phyloP scores from a whole-genome alignment of 2,888 invertebrate species.

The Cecidostiba fungosa region DNA sequence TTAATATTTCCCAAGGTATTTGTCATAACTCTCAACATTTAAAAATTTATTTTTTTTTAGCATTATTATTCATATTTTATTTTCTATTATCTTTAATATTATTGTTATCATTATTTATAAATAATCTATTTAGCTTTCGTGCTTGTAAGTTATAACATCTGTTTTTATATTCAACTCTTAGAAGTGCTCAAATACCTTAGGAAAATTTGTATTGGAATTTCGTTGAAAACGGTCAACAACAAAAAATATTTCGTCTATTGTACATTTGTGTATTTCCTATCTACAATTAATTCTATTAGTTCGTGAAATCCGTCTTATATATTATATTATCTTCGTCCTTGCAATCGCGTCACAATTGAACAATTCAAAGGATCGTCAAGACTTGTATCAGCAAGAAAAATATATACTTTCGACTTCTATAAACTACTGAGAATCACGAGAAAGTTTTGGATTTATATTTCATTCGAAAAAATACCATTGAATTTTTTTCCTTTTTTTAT shows the following conservation, averaged over 20 bases:
- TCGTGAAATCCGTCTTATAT: conserved; percentile 41
- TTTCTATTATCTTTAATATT: conserved; percentile 26
- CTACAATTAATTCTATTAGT: conserved; percentile 57
- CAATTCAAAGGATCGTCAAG: conserved; percentile 41
- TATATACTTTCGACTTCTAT: conserved; percentile 51
- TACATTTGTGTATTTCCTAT: conserved; percentile 52
- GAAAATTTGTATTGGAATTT: conserved; percentile 51
- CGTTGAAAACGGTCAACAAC: conserved; percentile 53
- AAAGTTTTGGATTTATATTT: conserved; percentile 53
- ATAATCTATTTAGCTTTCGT: conserved; percentile 48
- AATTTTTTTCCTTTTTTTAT: conserved; percentile 18
- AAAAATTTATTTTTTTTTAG: conserved; percentile 36
- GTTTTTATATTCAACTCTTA: conserved; percentile 45
- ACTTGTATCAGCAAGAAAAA: conserved; percentile 56
- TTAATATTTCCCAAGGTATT: conserved; percentile 52
- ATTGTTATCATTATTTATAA: conserved; percentile 36
- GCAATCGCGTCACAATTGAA: conserved; percentile 50
- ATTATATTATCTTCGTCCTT: conserved; percentile 35
- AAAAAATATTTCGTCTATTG: conserved; percentile 58
- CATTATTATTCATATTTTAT: conserved; percentile 35
- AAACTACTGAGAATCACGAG: conserved; percentile 60
- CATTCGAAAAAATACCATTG: conserved; percentile 42
- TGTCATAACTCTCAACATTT: conserved; percentile 50
- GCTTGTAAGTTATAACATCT: conserved; percentile 47
- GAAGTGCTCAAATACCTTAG: conserved; percentile 49